Conservation (phyloP, 2,113 vertebrate genomes). For the Eretmochelys imbricata region DNA sequence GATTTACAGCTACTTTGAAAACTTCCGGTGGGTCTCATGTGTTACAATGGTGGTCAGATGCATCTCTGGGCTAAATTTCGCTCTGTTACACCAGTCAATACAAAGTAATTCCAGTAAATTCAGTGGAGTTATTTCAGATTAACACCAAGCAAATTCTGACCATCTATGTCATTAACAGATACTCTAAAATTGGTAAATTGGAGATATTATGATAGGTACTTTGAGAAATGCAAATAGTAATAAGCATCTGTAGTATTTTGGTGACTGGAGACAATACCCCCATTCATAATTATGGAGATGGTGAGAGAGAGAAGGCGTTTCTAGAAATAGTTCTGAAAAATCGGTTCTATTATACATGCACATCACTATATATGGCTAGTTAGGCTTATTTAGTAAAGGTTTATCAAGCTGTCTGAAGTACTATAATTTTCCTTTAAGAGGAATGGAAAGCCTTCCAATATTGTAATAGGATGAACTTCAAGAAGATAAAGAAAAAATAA, state of each 20-base stretch:
- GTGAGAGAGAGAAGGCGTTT: neutral
- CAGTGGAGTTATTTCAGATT: neutral
- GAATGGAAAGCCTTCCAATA: neutral
- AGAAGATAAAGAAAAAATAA: conserved; percentile 42
- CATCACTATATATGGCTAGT: neutral
- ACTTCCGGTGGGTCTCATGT: neutral
- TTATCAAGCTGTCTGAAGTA: conserved; percentile 11
- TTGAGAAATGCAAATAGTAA: neutral
- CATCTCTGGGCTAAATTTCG: neutral
- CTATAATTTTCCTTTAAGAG: conserved; percentile 33
- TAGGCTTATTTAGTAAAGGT: neutral
- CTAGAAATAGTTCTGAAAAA: neutral
- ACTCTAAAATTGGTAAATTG: accelerated
- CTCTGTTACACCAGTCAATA: neutral
- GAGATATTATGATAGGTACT: neutral
- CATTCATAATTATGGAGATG: neutral
- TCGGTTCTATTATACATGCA: neutral
- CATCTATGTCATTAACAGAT: accelerated
- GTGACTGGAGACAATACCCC: neutral
- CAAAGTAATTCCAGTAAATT: neutral
- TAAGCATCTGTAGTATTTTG: neutral
- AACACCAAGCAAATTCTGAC: neutral
- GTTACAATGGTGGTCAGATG: neutral
- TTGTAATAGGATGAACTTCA: conserved; percentile 45
- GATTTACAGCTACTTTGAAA: neutral